Base-by-base conservation (phyloP, 2,797 vertebrate species). In the Paratrypauchen microcephalus region DNA sequence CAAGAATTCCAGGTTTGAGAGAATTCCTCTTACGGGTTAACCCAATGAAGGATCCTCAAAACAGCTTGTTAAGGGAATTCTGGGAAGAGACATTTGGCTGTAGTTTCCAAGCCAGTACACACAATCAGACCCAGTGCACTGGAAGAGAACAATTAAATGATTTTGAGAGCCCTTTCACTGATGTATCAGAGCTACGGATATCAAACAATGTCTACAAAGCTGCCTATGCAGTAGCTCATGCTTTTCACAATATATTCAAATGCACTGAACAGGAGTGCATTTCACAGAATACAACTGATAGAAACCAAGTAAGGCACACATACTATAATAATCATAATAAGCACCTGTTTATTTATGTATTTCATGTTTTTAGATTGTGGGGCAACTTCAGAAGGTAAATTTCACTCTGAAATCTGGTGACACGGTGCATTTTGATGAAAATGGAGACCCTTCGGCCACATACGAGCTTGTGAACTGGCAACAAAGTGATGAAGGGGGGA, bases 391-490 rank as follows among this genome's bases (percentile, higher is more conserved):
- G 79, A 57, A 15, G 28, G 89, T 92, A 21, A 89, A 92, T 78
- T 92, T 94, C 18, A 89, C 85, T 15, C 87, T 90, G 62, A 54
- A 64, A 15, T 90, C 87, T 7, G 93, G 90, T 68, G 92, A 94
- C 54, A 83, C 12, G 13, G 87, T 93, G 2, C 75, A 81, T 77
- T 94, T 94, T 80, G 86, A 93, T 83, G 41, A 36, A 62, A 90
- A 92, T 61, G 92, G 93, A 75, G 92, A 94, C 68, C 92, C 92
- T 41, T 69, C 76, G 15, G 92, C 93, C 1, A 83, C 67, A 16
- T 94, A 94, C 74, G 92, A 93, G 72, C 83, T 94, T 58, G 90
- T 93, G 47, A 94, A 94, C 85, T 94, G 93, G 93, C 91, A 93
- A 81, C 90, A 77, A 77, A 89, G 81, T 68, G 45, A 11, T 54